Percentiles rank a stretch among this genome's conserved stretches.
These are phyloP conservation scores for Peromyscus nudipes DNA, from an alignment of 2,797 vertebrate genomes.

Conservation along the genomic window DNA sequence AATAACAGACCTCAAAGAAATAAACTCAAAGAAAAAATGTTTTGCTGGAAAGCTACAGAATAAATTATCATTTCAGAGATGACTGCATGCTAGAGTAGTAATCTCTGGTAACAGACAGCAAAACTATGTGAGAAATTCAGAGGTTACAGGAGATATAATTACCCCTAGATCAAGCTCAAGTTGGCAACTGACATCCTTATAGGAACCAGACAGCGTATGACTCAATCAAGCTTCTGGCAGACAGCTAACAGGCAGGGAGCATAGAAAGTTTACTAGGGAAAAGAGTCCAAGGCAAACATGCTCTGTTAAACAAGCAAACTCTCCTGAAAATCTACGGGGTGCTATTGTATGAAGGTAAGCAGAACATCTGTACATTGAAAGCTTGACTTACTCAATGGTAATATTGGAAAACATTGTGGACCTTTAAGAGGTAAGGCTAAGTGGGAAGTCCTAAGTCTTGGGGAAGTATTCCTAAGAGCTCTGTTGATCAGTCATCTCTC, in stretches of 20 bases:
- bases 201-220: conserved; percentile 65
- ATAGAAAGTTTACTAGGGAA: neutral
- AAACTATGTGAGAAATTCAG: conserved; percentile 25
- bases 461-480: neutral
- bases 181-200: conserved; percentile 59
- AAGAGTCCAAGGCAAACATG: neutral
- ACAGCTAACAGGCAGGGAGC: conserved; percentile 1
- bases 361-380: neutral
- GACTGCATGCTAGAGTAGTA: conserved; percentile 40
- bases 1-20: conserved; percentile 38
- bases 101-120: conserved; percentile 43
- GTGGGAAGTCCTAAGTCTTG: neutral
- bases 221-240: conserved; percentile 53
- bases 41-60: conserved; percentile 57
- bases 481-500: neutral
- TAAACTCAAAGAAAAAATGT: conserved; percentile 42
- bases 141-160: conserved; percentile 67
- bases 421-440: neutral
- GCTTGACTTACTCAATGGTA: neutral
- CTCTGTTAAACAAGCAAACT: neutral
- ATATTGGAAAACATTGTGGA: neutral
- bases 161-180: conserved; percentile 52
- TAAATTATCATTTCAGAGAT: conserved; percentile 60
- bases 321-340: neutral
- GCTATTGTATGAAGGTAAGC: neutral